Base-by-base conservation (phyloP, 1,140 invertebrate genomes). In the Bombus huntii region DNA sequence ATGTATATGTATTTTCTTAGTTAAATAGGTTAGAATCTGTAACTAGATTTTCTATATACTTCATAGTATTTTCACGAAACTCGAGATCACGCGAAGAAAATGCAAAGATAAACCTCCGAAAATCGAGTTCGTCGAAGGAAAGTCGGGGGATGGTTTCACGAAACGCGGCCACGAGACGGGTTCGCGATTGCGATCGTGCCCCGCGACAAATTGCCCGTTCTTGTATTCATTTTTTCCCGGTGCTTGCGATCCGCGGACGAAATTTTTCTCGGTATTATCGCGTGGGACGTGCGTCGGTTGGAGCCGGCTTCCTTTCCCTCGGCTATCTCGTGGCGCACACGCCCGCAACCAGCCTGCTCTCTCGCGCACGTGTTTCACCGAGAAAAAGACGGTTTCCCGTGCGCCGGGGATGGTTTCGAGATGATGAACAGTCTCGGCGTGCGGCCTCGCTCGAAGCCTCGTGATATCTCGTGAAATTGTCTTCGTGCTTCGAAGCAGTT, bases 221-320 rank as follows among this genome's bases (percentile, higher is more conserved):
- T 85, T 80, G 59, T 81, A 85, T 85, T 68, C 79, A 81, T 85
- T 81, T 85, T 85, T 85, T 53, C 44, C 22, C 34, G 42, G 74
- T 31, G 75, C 31, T 13, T 39, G 39, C 53, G 47, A 71, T 57
- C n/a, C 72, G 22, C 37, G 65, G 15, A 44, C 59, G 12, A 74
- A 87, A 87, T 87, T 84, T 84, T 78, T 73, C 81, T 79, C 57
- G 68, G 86, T 53, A 76, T 87, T 87, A 87, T 87, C 81, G 59
- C 65, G 28, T n/a, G 81, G 25, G 42, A 71, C 80, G 72, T 77
- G 85, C 73, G 81, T 44, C 81, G 70, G 31, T 37, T 47, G 53
- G 81, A 72, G 31, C 25, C 57, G 53, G 34, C 66, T 83, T 59
- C n/a, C 44, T 53, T 34, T 22, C 44, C 37, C n/a, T 25, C 31